Percentiles rank a stretch among this genome's conserved stretches.
Evolutionary conservation across 64 coral and sea anemone genomes (phyloP).

Genomic region (Acropora tenuis): DNA sequence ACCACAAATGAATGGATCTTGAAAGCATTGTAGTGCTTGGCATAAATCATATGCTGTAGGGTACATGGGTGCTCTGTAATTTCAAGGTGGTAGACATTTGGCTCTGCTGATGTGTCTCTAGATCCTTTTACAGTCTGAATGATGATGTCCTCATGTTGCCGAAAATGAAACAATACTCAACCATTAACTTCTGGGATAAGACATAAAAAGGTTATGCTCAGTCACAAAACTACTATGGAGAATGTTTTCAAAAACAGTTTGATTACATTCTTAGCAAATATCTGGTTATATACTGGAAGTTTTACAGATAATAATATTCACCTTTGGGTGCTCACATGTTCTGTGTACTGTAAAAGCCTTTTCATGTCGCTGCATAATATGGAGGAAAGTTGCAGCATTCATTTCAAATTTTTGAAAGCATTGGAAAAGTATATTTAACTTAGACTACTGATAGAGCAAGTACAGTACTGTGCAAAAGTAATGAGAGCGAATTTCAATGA

Average conservation of each 20-base stretch:
- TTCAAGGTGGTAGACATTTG: background rate
- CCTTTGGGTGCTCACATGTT: too few relatives aligned
- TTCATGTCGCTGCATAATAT: too few relatives aligned
- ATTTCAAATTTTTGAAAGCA: background rate
- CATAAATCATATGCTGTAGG: slow-evolving; percentile 32
- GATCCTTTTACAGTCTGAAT: slow-evolving; percentile 3
- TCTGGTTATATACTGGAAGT: too few relatives aligned
- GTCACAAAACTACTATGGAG: too few relatives aligned
- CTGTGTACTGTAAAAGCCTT: too few relatives aligned
- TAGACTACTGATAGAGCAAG: background rate
- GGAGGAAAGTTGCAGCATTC: too few relatives aligned
- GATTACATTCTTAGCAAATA: too few relatives aligned
- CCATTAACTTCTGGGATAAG: background rate
- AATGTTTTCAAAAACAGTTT: too few relatives aligned
- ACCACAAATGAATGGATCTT: slow-evolving; percentile 37
- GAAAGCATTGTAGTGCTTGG: slow-evolving; percentile 19
- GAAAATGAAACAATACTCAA: background rate
- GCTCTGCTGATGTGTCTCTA: background rate
- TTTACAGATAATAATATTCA: too few relatives aligned
- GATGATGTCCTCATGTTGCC: background rate
- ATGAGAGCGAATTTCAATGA: too few relatives aligned
- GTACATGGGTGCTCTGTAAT: background rate
- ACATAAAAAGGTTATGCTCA: too few relatives aligned
- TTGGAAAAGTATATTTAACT: background rate
- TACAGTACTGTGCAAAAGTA: background rate